A percentile compares a stretch with the other conserved stretches of the same genome.
Conservation (phyloP, 2,113 vertebrate species). For the Mesembrinibis cayennensis region DNA sequence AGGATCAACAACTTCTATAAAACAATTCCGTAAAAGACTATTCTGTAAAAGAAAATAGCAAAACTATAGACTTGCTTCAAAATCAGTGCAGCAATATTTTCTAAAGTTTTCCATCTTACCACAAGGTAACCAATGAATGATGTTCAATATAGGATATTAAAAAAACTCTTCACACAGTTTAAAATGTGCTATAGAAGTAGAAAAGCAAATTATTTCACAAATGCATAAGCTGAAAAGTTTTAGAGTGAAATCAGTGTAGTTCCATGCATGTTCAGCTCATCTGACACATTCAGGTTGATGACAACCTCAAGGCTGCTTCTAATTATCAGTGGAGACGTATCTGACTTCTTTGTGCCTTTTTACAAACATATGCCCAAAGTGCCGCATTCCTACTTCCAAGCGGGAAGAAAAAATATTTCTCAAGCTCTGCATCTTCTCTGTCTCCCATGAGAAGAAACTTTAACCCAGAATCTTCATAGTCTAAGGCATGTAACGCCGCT, state of each 20-base stretch:
- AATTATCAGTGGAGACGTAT: neutral
- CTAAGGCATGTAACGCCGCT: neutral
- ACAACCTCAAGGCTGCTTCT: conserved; percentile 45
- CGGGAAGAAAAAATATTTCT: neutral
- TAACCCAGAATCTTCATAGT: neutral
- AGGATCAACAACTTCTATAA: neutral
- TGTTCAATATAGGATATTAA: neutral
- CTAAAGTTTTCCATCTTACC: neutral
- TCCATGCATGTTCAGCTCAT: neutral
- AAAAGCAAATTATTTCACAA: neutral
- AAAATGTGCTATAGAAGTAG: neutral
- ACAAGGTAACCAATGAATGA: neutral
- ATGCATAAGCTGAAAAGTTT: neutral
- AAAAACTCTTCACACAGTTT: neutral
- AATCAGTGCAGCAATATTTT: neutral
- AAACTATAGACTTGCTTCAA: neutral
- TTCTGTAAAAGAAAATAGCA: neutral
- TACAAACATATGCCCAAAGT: neutral
- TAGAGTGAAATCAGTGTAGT: neutral
- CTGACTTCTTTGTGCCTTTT: neutral
- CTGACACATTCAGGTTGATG: conserved; percentile 42
- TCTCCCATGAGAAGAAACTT: neutral
- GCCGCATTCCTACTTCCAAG: neutral
- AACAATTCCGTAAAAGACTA: neutral
- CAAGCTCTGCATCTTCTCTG: neutral